Evolutionary conservation across 2,888 invertebrate species (phyloP), one percentile per base, ranked within the genome.

Genomic region (Acronicta psi): DNA sequence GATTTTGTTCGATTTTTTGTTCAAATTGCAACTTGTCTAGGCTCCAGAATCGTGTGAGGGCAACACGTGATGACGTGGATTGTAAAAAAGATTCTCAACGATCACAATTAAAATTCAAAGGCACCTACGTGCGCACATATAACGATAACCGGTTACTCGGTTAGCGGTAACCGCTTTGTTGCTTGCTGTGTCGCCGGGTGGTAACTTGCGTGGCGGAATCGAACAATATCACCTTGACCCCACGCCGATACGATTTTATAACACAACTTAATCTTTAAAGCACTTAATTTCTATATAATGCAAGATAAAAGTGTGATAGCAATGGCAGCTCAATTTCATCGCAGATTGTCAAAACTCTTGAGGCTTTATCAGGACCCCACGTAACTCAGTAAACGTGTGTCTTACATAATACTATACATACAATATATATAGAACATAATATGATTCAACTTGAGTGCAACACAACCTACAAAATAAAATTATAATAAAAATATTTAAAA

Each of bases 131-230:
- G 49, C 57, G 64, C 38, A 59, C 64, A 57, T 59, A 62, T 40
- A 62, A 45, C 51, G 38, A 49, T 51, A 69, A 73, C 69, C 51
- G 63, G 63, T 73, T 51, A 69, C 69, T 73, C 51, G 63, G 63
- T 73, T 54, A 10, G 29, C 57, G 54, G 57, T 61, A 69, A 44
- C 51, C 9, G 20, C 10, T 51, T 54, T 41, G 14, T 20, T 25
- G 31, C 36, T 49, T 20, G 41, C 44, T 8, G 36, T 37, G 31
- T 18, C 20, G 40, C 17, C 18, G 16, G 43, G 43, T 53, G 34
- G 31, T 49, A 52, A 50, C 44, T 23, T 11, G 9, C 34, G 41
- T 54, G 56, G 43, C 34, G 45, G 47, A 50, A 73, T 54, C 42
- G 49, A 42, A 25, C 10, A 34, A 42, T 54, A 42, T 74, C 56